Percentiles rank a stretch among this genome's conserved stretches.
Conservation (phyloP, 2,797 vertebrate species). For the Malacoraja senta region DNA sequence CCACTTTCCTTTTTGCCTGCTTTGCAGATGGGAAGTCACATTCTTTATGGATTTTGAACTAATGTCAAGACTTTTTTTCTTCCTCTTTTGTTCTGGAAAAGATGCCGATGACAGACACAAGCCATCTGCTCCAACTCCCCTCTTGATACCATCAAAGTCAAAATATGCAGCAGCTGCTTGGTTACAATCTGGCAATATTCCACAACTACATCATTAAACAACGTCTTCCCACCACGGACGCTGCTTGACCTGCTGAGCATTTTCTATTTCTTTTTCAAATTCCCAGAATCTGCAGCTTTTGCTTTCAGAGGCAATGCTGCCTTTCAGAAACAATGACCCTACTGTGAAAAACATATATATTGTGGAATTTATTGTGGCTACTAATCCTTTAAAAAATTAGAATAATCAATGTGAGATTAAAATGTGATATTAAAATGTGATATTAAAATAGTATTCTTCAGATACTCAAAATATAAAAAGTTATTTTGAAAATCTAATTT, state of each 20-base stretch:
- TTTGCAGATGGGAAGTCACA: neutral
- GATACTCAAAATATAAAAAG: neutral
- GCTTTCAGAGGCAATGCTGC: neutral
- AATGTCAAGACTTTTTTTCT: neutral
- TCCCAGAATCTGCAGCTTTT: neutral
- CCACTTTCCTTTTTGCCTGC: neutral
- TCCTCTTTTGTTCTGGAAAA: neutral
- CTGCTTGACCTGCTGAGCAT: neutral
- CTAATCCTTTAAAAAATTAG: neutral
- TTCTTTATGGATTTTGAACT: neutral
- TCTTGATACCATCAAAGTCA: neutral
- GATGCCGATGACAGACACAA: neutral
- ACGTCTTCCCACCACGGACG: neutral
- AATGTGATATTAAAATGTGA: neutral
- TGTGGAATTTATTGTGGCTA: neutral
- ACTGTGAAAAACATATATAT: neutral
- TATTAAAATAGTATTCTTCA: neutral
- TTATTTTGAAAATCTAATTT: neutral
- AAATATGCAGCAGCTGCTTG: neutral
- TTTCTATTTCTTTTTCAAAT: neutral
- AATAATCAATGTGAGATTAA: neutral
- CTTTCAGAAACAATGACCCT: neutral
- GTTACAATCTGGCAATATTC: neutral
- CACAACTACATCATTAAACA: neutral
- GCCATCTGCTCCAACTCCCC: neutral